Conservation (phyloP, 2,888 invertebrate genomes). For the Margaritifera margaritifera region DNA sequence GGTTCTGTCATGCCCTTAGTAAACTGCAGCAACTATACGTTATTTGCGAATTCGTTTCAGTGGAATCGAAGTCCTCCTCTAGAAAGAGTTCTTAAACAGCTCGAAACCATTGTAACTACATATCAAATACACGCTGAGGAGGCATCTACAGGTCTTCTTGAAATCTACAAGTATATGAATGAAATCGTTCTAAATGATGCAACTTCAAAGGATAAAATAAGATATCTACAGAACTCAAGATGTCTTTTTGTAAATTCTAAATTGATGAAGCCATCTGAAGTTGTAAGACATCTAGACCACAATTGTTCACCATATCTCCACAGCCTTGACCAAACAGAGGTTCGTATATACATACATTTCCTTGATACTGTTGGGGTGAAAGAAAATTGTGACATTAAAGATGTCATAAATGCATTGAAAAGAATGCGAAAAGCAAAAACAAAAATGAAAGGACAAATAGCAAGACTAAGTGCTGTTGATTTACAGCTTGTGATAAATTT, state of each 20-base stretch:
- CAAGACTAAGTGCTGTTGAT: conserved; percentile 1
- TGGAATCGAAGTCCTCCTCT: conserved; percentile 11
- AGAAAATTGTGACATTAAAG: conserved; percentile 12
- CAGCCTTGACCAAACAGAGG: conserved; percentile 1
- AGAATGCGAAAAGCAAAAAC: background rate
- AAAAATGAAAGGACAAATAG: background rate
- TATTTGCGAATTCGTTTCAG: conserved; percentile 6
- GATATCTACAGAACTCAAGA: no score
- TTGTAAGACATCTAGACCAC: conserved; percentile 12
- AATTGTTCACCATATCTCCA: conserved; percentile 22
- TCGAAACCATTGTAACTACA: conserved; percentile 9
- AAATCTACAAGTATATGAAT: conserved; percentile 18
- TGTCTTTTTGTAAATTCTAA: conserved; percentile 15
- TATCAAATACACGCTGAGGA: conserved; percentile 20
- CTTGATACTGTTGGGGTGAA: conserved; percentile 17
- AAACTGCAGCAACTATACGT: background rate
- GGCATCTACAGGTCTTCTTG: conserved; percentile 10
- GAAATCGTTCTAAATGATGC: background rate
- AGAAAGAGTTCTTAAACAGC: conserved; percentile 23
- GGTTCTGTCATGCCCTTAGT: conserved; percentile 21
- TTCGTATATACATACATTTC: conserved; percentile 5
- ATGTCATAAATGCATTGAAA: conserved; percentile 16
- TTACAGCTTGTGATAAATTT: conserved; percentile 18
- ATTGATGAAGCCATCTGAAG: conserved; percentile 11
- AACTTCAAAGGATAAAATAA: no score